These are phyloP conservation scores for Clepsis dumicolana DNA, from an alignment of 2,888 invertebrate genomes.

Conservation along the genomic window DNA sequence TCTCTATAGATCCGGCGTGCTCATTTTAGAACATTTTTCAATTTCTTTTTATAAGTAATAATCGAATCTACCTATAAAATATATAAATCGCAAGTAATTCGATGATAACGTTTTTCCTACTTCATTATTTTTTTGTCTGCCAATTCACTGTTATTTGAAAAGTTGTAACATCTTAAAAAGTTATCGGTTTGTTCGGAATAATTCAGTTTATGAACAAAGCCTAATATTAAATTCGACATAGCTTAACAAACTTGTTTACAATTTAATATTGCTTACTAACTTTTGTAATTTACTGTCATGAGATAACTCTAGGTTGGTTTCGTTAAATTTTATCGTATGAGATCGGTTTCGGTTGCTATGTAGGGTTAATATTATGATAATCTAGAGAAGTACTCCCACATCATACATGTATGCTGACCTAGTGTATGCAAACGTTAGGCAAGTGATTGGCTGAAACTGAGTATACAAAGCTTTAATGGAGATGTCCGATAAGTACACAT, in stretches of 20 bases:
- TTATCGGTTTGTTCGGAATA: slow-evolving; percentile 22
- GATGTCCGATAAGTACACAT: neutral
- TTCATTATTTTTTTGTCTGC: slow-evolving; percentile 7
- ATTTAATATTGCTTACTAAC: slow-evolving; percentile 29
- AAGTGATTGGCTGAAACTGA: neutral
- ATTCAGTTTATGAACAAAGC: slow-evolving; percentile 30
- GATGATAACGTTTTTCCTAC: neutral
- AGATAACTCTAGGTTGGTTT: neutral
- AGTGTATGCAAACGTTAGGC: neutral
- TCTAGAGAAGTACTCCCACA: neutral
- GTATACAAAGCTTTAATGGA: neutral
- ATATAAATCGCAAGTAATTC: neutral
- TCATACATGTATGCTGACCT: neutral
- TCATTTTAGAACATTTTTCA: too few species aligned
- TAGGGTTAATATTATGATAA: neutral
- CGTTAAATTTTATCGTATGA: slow-evolving; percentile 2
- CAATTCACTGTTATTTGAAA: slow-evolving; percentile 24
- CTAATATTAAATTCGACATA: slow-evolving; percentile 34
- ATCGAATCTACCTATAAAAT: too few species aligned
- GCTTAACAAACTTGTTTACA: slow-evolving; percentile 26
- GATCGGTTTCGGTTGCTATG: slow-evolving; percentile 4
- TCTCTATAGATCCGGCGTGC: too few species aligned
- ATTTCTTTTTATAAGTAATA: too few species aligned
- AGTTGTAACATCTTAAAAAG: slow-evolving; percentile 23
- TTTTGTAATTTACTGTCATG: slow-evolving; percentile 28